Conservation (phyloP, 2,888 invertebrate genomes). For the Tenthredo livida region DNA sequence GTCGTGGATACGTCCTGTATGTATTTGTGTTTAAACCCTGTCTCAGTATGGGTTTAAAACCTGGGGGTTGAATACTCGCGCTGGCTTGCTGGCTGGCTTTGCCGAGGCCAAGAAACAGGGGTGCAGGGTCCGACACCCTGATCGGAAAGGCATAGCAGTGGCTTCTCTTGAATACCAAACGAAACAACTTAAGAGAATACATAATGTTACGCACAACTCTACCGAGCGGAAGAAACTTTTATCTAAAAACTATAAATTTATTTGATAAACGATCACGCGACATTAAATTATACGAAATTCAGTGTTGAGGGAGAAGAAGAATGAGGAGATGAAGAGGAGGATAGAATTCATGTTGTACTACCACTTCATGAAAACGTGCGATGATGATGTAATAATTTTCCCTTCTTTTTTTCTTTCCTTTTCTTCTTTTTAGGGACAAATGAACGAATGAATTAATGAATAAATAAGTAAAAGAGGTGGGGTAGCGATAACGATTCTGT, state of each 20-base stretch:
- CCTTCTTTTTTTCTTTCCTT: background rate
- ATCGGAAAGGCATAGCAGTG: conserved; percentile 57
- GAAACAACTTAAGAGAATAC: conserved; percentile 61
- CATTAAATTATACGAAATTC: background rate
- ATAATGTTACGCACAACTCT: conserved; percentile 29
- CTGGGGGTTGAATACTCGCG: background rate
- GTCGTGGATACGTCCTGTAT: background rate
- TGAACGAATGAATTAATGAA: background rate
- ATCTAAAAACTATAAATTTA: conserved; percentile 41
- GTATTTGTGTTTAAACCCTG: conserved; percentile 54
- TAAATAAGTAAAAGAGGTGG: conserved; percentile 9
- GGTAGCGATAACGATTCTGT: conserved; percentile 25
- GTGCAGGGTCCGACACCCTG: conserved; percentile 29
- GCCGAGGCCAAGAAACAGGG: background rate
- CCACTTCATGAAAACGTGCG: no score
- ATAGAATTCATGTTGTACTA: no score
- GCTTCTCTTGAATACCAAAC: conserved; percentile 72
- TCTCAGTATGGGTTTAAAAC: conserved; percentile 22
- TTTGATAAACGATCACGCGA: conserved; percentile 15
- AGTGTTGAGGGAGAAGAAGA: no score
- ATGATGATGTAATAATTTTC: no score
- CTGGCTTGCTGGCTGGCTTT: background rate
- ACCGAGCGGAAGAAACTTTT: background rate
- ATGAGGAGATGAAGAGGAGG: no score
- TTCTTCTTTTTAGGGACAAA: background rate